Percentiles rank a stretch among this genome's conserved stretches.
phyloP scores from a whole-genome alignment of 2,888 invertebrate genomes.

The Calameuta pallipes region DNA sequence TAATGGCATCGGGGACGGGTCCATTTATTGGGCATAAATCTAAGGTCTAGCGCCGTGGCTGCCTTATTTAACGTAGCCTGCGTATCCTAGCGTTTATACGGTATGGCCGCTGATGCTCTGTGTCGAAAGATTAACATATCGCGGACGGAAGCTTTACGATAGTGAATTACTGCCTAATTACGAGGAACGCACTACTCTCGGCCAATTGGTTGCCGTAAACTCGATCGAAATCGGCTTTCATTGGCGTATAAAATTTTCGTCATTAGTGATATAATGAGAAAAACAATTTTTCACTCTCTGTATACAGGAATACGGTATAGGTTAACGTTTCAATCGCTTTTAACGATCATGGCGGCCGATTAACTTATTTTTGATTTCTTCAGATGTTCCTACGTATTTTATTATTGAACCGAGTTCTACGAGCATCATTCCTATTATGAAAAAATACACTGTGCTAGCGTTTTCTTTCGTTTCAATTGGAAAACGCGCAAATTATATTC shows the following conservation, averaged over 20 bases:
- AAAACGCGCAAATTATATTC: too few species aligned
- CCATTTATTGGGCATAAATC: slow-evolving; percentile 56
- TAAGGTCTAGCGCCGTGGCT: slow-evolving; percentile 25
- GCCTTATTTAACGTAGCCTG: slow-evolving; percentile 18
- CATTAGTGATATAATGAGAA: too few species aligned
- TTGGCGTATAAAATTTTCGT: too few species aligned
- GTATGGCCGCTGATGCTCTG: slow-evolving; percentile 24
- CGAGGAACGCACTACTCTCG: too few species aligned
- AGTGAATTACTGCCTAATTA: slow-evolving; percentile 15
- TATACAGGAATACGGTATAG: too few species aligned
- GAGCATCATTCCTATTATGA: neutral
- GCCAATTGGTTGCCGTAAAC: too few species aligned
- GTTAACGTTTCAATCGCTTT: too few species aligned
- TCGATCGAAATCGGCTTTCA: too few species aligned
- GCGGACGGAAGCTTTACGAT: slow-evolving; percentile 11
- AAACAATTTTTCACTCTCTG: too few species aligned
- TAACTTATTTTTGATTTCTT: too few species aligned
- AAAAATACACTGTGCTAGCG: neutral
- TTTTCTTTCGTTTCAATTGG: too few species aligned
- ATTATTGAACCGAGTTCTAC: neutral
- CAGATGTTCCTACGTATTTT: neutral
- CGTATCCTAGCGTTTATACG: slow-evolving; percentile 33
- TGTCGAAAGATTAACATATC: slow-evolving; percentile 32
- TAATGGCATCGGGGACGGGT: slow-evolving; percentile 43
- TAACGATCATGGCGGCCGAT: too few species aligned